Conservation (phyloP, 2,888 invertebrate species). For the Odontocerum albicorne region DNA sequence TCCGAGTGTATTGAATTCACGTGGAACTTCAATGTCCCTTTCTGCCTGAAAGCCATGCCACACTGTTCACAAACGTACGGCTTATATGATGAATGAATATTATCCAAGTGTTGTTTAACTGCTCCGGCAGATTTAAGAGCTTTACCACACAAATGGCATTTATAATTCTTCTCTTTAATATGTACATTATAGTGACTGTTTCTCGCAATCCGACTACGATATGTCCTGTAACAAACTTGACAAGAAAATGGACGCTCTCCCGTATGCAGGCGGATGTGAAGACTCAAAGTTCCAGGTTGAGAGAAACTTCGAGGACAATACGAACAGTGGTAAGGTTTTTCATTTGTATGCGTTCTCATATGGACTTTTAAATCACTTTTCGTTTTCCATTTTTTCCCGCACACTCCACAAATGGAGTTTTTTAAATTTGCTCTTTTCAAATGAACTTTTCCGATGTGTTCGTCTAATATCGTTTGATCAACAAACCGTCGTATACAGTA, state of each 20-base stretch:
- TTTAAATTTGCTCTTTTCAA: not conserved
- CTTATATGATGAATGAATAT: conserved; percentile 50
- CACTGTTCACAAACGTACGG: conserved; percentile 50
- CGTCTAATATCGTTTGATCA: conserved; percentile 7
- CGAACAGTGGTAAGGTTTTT: conserved; percentile 48
- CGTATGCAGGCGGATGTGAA: conserved; percentile 45
- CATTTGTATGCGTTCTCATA: conserved; percentile 49
- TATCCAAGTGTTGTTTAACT: conserved; percentile 15
- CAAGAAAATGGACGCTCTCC: conserved; percentile 24
- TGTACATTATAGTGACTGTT: conserved; percentile 14
- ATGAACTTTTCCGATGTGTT: conserved; percentile 14
- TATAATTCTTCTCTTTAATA: conserved; percentile 16
- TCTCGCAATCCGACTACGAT: not conserved
- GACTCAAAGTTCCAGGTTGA: conserved; percentile 43
- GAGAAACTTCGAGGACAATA: conserved; percentile 46
- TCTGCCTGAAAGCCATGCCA: conserved; percentile 54
- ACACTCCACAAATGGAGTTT: conserved; percentile 44
- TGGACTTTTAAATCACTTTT: conserved; percentile 47
- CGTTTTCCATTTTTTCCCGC: conserved; percentile 48
- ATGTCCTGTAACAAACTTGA: conserved; percentile 19
- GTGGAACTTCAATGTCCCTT: conserved; percentile 58
- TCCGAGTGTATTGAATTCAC: conserved; percentile 59
- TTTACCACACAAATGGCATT: conserved; percentile 24
- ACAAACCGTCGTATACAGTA: conserved; percentile 11
- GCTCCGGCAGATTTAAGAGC: conserved; percentile 18